Evolutionary conservation across 2,113 vertebrate species (phyloP).

Genomic region (Anser brachyrhynchus): DNA sequence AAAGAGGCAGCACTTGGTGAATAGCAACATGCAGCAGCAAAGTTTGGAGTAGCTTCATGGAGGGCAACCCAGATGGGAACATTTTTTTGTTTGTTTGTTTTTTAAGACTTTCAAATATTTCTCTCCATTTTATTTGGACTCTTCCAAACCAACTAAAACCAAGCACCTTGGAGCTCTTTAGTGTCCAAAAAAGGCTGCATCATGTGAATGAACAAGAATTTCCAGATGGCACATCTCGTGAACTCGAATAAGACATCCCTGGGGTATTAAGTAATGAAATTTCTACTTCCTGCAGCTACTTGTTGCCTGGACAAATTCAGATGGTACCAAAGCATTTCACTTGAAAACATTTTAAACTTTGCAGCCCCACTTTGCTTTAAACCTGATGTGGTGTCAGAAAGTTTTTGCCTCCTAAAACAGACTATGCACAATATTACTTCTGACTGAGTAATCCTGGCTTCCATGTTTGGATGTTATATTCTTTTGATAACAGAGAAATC

Average conservation of each 20-base stretch:
- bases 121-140: not conserved
- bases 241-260: constrained; percentile 45
- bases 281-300: constrained; percentile 54
- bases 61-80: not conserved
- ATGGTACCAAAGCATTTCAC: not conserved
- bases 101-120: not conserved
- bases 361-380: not conserved
- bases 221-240: not conserved
- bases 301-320: constrained; percentile 43
- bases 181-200: constrained; percentile 42
- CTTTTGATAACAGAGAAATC: not conserved
- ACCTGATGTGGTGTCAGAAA: not conserved
- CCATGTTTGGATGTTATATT: not conserved
- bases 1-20: not conserved
- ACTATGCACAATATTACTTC: not conserved
- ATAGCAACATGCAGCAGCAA: not conserved
- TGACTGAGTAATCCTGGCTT: not conserved
- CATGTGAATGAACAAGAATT: constrained; percentile 48
- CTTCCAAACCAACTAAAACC: constrained; percentile 3
- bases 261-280: constrained; percentile 48
- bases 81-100: not conserved
- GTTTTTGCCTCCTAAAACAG: not conserved
- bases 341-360: not conserved
- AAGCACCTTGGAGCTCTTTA: constrained; percentile 16
- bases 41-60: not conserved